phyloP scores from a whole-genome alignment of 2,797 vertebrate genomes.

The Xerus rutilus region DNA sequence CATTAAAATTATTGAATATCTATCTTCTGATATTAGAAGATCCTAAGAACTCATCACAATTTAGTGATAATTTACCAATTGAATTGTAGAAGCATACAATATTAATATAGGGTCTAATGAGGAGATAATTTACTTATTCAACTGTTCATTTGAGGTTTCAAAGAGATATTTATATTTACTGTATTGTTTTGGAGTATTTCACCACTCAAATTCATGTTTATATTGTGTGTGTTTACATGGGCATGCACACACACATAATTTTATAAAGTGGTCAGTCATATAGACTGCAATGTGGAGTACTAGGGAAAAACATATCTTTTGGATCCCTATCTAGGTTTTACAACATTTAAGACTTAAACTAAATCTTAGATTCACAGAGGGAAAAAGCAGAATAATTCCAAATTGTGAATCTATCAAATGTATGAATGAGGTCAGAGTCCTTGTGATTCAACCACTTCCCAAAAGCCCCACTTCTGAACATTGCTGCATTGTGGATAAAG shows the following conservation, averaged over 20 bases:
- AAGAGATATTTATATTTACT: neutral
- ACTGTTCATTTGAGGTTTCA: neutral
- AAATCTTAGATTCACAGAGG: neutral
- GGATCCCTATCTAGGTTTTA: neutral
- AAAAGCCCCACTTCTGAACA: no score
- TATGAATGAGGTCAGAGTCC: no score
- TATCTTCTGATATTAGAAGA: neutral
- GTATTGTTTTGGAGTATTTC: neutral
- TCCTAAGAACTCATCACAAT: neutral
- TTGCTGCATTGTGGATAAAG: no score
- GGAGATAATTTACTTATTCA: neutral
- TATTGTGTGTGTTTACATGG: neutral
- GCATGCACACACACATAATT: neutral
- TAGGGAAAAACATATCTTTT: neutral
- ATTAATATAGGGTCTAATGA: neutral
- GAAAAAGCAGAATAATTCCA: neutral
- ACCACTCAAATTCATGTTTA: neutral
- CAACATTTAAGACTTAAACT: neutral
- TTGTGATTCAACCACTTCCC: no score
- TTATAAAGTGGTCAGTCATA: neutral
- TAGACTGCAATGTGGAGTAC: neutral
- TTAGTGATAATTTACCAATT: slow-evolving; percentile 25
- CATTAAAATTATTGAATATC: neutral
- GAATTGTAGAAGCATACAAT: neutral
- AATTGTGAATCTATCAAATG: neutral